Percentiles rank a stretch among this genome's conserved stretches.
Evolutionary conservation across 2,797 vertebrate species (phyloP).

Genomic region (Cetoscarus ocellatus): DNA sequence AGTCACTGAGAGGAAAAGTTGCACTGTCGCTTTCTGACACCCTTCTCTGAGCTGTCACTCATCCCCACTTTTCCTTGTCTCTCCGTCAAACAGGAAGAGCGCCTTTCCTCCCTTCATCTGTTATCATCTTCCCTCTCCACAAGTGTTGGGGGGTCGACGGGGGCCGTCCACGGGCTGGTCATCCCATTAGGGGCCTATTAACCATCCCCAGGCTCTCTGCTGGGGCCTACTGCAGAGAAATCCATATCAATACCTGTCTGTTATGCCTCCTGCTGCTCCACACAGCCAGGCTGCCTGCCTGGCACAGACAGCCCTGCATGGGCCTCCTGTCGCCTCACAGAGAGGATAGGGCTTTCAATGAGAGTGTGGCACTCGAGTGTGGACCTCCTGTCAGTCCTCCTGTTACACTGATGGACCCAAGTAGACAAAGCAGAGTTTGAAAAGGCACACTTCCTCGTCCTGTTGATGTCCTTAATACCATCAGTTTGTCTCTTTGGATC

Average conservation of each 20-base stretch:
- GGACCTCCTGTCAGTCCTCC: slow-evolving; percentile 74
- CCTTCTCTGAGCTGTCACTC: slow-evolving; percentile 71
- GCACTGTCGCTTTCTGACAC: slow-evolving; percentile 61
- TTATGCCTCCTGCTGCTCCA: slow-evolving; percentile 64
- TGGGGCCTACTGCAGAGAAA: slow-evolving; percentile 78
- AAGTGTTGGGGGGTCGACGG: slow-evolving; percentile 61
- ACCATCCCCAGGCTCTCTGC: slow-evolving; percentile 73
- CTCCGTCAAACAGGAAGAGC: slow-evolving; percentile 69
- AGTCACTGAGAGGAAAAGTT: slow-evolving; percentile 13
- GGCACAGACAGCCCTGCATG: slow-evolving; percentile 67
- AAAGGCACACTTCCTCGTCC: slow-evolving; percentile 78
- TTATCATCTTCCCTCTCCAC: slow-evolving; percentile 65
- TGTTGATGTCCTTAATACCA: slow-evolving; percentile 62
- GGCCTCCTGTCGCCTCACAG: slow-evolving; percentile 66
- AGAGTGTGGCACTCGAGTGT: slow-evolving; percentile 50
- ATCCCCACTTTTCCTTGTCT: slow-evolving; percentile 55
- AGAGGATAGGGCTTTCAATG: slow-evolving; percentile 52
- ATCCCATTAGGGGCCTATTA: slow-evolving; percentile 82
- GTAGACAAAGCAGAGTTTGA: slow-evolving; percentile 66
- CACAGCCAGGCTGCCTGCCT: slow-evolving; percentile 71
- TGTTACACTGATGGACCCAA: slow-evolving; percentile 62
- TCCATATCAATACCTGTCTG: slow-evolving; percentile 84
- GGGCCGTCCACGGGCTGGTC: slow-evolving; percentile 73
- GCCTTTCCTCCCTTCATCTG: slow-evolving; percentile 71
- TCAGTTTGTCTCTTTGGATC: slow-evolving; percentile 64